Evolutionary conservation across 2,797 vertebrate genomes (phyloP).

Genomic region (Sebastes aleutianus): DNA sequence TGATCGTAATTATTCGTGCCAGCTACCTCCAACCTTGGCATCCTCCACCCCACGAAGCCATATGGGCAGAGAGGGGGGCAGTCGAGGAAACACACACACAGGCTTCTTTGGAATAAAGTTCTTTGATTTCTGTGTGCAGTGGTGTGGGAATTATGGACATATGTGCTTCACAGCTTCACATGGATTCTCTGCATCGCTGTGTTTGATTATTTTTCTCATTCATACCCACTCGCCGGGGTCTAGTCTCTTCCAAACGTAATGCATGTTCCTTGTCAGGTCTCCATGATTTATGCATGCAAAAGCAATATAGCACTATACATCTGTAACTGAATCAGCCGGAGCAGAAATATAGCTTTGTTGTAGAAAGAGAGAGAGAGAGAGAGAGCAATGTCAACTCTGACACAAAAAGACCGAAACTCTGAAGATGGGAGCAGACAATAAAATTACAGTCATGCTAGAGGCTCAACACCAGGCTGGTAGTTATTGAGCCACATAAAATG

Average conservation of each 20-base stretch:
- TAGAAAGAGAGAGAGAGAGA: background rate
- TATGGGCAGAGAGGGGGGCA: slow-evolving; percentile 65
- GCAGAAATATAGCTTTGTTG: slow-evolving; percentile 45
- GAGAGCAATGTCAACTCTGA: slow-evolving; percentile 14
- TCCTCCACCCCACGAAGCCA: slow-evolving; percentile 63
- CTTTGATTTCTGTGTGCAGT: slow-evolving; percentile 70
- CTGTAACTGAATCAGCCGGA: slow-evolving; percentile 52
- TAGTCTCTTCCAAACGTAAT: slow-evolving; percentile 53
- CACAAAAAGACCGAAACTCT: slow-evolving; percentile 10
- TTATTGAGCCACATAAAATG: slow-evolving; percentile 22
- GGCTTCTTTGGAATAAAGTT: slow-evolving; percentile 55
- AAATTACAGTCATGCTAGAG: slow-evolving; percentile 19
- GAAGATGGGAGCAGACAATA: slow-evolving; percentile 28
- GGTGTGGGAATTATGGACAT: slow-evolving; percentile 66
- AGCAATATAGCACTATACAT: slow-evolving; percentile 51
- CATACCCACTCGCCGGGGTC: slow-evolving; percentile 29
- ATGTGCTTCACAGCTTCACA: slow-evolving; percentile 61
- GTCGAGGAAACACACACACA: slow-evolving; percentile 47
- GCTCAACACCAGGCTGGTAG: slow-evolving; percentile 19
- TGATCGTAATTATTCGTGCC: slow-evolving; percentile 77
- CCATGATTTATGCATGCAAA: slow-evolving; percentile 67
- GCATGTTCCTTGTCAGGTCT: slow-evolving; percentile 48
- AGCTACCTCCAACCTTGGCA: slow-evolving; percentile 74
- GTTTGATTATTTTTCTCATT: slow-evolving; percentile 62
- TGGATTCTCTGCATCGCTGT: slow-evolving; percentile 39